Base-by-base conservation (phyloP, 2,888 invertebrate genomes). In the Agrochola lota region DNA sequence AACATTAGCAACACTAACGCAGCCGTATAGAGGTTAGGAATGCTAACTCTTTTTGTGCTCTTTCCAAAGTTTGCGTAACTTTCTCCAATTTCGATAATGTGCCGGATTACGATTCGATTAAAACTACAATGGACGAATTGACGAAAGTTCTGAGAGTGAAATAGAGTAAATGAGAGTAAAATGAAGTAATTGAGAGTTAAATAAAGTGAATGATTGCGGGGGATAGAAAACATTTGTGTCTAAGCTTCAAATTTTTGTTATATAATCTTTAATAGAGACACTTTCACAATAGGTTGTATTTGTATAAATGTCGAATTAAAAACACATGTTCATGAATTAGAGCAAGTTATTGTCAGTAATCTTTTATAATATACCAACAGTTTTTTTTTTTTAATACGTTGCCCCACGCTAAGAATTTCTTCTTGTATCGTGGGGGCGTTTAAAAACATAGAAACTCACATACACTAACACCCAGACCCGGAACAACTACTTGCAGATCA, bases 91-190 rank as follows among this genome's bases (percentile, higher is more conserved):
- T 80, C 74, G 64, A 80, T 79, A 78, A 85, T 71, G 74, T 77
- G 74, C 69, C 76, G 70, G 77, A 84, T 87, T 78, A 85, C 81
- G 71, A 77, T 77, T 85, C 85, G 71, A 83, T 88, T 84, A 76
- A 85, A 82, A 74, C n/a, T 66, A 88, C 76, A 86, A 81, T 86
- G 26, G 40, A 40, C 11, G n/a, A 71, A 57, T 64, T 52, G 52
- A 75, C 17, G 80, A 87, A 87, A 84, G 77, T 79, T 75, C 17
- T 15, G 30, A 74, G 12, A 71, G 5, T 49, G 26, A 76, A 79
- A 74, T 57, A 40, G 71, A 74, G 46, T 74, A 74, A 84, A 63
- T 76, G 52, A 49, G 73, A 85, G 69, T 62, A 46, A 4, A 81
- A 64, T 72, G 35, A 60, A 74, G 35, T 60, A 59, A 85, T 40